Evolutionary conservation across 2,113 vertebrate species (phyloP), one percentile per base, ranked within the genome.

Genomic region (Grallaria varia): DNA sequence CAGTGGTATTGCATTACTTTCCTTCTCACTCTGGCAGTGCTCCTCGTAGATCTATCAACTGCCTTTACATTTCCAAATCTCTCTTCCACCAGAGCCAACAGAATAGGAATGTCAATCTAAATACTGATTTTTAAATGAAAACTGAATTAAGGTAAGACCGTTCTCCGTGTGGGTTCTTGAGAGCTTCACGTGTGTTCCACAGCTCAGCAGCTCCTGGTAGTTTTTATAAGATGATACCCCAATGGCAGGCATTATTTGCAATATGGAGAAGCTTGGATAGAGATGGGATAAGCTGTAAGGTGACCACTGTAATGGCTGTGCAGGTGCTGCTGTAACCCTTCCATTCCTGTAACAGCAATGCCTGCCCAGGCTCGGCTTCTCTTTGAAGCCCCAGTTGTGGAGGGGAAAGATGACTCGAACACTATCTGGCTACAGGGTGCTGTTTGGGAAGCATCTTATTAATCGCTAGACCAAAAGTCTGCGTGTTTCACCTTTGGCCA

Each of bases 311-410:
- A 44, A 42, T 1, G 3, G 22, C 33, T 79, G 27, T 23, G 18
- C 3, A 1, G 66, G 8, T 0, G 0, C 35, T 62, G 27, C 44
- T 7, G 7, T 49, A 63, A 39, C 24, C 31, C 33, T 66, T 58
- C n/a, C 0, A 1, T 47, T 91, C 44, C 92, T 4, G 0, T 52
- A 81, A 80, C 14, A 47, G 28, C 23, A 17, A 24, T 74, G 37
- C 39, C 45, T 50, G 25, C 9, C n/a, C 33, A 19, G 33, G 7
- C 42, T 67, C 4, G 22, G 5, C n/a, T 79, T 55, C 45, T n/a
- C 19, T 31, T 66, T 3, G 0, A 45, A 69, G n/a, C 33, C 12
- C n/a, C 1, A 7, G 0, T 1, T 73, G 22, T 27, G 52, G 59
- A 22, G 15, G 2, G 10, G 40, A 5, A 74, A 49, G 14, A 30